Evolutionary conservation across 2,113 vertebrate genomes (phyloP).

Genomic region (Nettapus auritus): DNA sequence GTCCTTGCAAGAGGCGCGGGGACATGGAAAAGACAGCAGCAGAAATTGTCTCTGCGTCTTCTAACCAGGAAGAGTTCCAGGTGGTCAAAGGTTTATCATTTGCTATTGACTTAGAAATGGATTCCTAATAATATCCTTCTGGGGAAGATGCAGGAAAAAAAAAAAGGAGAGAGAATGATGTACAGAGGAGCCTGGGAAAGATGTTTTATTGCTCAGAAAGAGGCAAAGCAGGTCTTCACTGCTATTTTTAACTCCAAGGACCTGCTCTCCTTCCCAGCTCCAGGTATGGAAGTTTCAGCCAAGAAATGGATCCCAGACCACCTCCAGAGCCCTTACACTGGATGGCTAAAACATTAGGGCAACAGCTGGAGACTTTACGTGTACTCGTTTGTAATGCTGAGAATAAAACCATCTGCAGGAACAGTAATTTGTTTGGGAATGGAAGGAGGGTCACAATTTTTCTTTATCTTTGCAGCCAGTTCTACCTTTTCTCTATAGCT

Average conservation of each 20-base stretch:
- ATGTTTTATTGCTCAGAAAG: background rate
- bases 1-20: background rate
- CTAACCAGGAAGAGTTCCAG: slow-evolving; percentile 5
- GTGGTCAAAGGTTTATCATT: background rate
- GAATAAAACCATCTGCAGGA: background rate
- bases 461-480: background rate
- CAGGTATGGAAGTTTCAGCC: background rate
- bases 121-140: background rate
- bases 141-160: background rate
- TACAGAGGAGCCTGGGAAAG: background rate
- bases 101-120: slow-evolving; percentile 1
- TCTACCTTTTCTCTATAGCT: background rate
- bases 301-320: background rate
- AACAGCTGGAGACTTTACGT: background rate
- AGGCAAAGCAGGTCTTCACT: background rate
- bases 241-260: slow-evolving; percentile 30
- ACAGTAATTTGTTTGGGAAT: accelerated
- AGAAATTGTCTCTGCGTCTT: background rate
- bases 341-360: background rate
- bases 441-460: background rate
- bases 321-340: background rate
- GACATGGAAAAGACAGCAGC: background rate
- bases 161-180: background rate
- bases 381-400: background rate
- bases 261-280: background rate